Evolutionary conservation across 2,888 invertebrate species (phyloP).

Genomic region (Rapana venosa): DNA sequence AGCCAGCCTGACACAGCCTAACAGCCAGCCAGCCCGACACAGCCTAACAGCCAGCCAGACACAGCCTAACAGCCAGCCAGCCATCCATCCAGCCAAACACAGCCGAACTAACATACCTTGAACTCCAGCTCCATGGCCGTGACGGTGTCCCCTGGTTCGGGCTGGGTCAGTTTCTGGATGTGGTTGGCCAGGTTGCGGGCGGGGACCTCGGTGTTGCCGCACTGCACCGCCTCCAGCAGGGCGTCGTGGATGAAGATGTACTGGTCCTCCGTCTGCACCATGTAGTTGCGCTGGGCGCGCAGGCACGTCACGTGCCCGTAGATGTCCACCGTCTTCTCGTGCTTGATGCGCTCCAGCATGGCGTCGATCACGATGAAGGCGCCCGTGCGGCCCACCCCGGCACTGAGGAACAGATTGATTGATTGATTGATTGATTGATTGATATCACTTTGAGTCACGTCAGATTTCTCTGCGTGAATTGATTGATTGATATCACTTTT

Average conservation of each 20-base stretch:
- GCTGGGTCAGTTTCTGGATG: conserved; percentile 95
- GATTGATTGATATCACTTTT: too few species aligned
- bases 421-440: too few species aligned
- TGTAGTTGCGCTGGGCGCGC: conserved; percentile 98
- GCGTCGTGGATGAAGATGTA: conserved; percentile 99
- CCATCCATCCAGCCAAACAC: too few species aligned
- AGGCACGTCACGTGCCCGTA: conserved; percentile 99
- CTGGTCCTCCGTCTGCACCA: conserved; percentile 98
- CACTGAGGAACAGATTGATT: conserved; percentile 80
- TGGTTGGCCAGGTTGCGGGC: conserved; percentile 96
- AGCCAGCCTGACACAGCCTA: too few species aligned
- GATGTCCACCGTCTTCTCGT: conserved; percentile 98
- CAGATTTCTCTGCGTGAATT: too few species aligned
- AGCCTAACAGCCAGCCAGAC: too few species aligned
- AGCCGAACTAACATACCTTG: conserved; percentile 68
- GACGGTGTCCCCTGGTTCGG: conserved; percentile 78
- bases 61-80: too few species aligned
- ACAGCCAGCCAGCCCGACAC: too few species aligned
- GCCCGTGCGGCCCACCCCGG: conserved; percentile 94
- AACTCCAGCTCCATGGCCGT: conserved; percentile 78
- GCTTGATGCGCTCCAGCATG: conserved; percentile 97
- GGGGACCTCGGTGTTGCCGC: conserved; percentile 97
- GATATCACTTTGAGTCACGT: too few species aligned
- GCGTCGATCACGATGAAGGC: conserved; percentile 99
- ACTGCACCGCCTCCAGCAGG: conserved; percentile 95